Evolutionary conservation across 2,888 invertebrate species (phyloP).

Genomic region (Heliconius erato): DNA sequence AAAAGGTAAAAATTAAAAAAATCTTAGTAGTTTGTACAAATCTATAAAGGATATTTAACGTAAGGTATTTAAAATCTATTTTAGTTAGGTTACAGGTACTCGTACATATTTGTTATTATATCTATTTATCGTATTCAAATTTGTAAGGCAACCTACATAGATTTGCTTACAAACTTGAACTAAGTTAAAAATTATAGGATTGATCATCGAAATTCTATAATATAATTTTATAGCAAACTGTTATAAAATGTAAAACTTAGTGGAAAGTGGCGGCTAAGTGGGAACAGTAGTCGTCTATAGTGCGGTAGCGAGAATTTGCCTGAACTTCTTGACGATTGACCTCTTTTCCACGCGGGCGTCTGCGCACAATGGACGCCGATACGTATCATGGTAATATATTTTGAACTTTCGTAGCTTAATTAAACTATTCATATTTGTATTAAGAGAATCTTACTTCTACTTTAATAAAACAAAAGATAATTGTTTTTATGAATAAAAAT

Average conservation of each 20-base stretch:
- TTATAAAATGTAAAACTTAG: slow-evolving; percentile 10
- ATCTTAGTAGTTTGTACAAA: background rate
- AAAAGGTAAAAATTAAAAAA: background rate
- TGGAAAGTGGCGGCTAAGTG: slow-evolving; percentile 7
- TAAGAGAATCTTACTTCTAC: background rate
- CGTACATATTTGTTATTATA: no score
- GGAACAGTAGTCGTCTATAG: background rate
- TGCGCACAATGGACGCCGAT: slow-evolving; percentile 25
- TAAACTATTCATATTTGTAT: slow-evolving; percentile 16
- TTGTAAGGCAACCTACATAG: background rate
- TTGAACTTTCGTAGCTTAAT: background rate
- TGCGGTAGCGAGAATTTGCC: slow-evolving; percentile 15
- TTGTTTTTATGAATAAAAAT: background rate
- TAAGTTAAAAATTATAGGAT: background rate
- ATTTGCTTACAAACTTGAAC: background rate
- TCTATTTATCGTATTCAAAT: no score
- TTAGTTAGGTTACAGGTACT: background rate
- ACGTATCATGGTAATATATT: slow-evolving; percentile 1
- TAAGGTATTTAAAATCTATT: background rate
- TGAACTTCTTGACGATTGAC: slow-evolving; percentile 28
- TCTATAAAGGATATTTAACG: background rate
- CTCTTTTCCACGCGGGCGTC: slow-evolving; percentile 16
- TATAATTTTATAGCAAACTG: background rate
- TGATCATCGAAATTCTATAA: background rate
- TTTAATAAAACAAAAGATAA: background rate